phyloP scores from a whole-genome alignment of 2,888 invertebrate genomes.

The Drosophila sordidapex region DNA sequence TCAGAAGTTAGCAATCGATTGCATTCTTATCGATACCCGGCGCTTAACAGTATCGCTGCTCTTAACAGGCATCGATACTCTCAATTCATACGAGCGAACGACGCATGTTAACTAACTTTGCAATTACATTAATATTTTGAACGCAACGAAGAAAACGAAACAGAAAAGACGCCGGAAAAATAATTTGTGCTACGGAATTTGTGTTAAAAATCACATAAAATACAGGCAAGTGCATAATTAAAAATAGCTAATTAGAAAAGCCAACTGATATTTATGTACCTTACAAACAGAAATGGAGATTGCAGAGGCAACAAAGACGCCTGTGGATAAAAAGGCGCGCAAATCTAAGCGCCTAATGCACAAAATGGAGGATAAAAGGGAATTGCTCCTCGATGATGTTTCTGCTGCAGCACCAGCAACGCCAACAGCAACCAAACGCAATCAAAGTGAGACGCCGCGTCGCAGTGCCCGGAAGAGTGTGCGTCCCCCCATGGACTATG shows the following conservation, averaged over 20 bases:
- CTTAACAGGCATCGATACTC: slow-evolving; percentile 24
- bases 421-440: not conserved
- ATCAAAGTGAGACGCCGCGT: slow-evolving; percentile 66
- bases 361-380: not conserved
- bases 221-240: slow-evolving; percentile 22
- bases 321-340: slow-evolving; percentile 43
- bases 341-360: slow-evolving; percentile 2
- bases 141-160: slow-evolving; percentile 32
- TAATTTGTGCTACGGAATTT: not conserved
- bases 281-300: slow-evolving; percentile 11
- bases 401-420: not conserved
- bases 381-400: not conserved
- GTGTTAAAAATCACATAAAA: slow-evolving; percentile 12
- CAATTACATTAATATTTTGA: slow-evolving; percentile 31
- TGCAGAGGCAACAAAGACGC: slow-evolving; percentile 30
- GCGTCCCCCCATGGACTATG: slow-evolving; percentile 80
- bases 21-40: not conserved
- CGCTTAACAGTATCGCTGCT: slow-evolving; percentile 1
- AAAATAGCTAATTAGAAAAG: not conserved
- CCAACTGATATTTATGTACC: not conserved
- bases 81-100: not conserved
- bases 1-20: not conserved
- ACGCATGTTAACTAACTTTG: slow-evolving; percentile 44
- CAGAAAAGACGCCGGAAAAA: slow-evolving; percentile 2
- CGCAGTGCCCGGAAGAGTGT: slow-evolving; percentile 81